phyloP scores from a whole-genome alignment of 2,888 invertebrate species.

The Beris chalybata region DNA sequence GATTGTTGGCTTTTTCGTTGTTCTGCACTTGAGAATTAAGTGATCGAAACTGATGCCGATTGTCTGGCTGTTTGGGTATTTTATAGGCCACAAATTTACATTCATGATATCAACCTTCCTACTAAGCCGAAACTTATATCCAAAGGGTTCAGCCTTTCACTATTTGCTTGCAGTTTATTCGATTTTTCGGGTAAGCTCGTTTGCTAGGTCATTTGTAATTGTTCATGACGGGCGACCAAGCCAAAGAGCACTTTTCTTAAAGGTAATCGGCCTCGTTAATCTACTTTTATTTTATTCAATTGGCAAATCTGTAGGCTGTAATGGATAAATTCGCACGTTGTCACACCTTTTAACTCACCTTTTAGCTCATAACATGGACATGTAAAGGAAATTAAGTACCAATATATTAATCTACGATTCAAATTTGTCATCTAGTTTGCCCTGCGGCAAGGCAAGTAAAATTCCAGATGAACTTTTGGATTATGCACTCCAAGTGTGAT shows the following conservation, averaged over 20 bases:
- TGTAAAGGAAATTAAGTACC: too few relatives aligned
- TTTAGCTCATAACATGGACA: too few relatives aligned
- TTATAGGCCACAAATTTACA: constrained; percentile 16
- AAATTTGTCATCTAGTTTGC: too few relatives aligned
- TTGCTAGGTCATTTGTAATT: constrained; percentile 6
- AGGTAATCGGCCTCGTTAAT: constrained; percentile 18
- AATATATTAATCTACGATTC: too few relatives aligned
- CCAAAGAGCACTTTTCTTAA: not conserved
- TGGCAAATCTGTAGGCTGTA: constrained; percentile 4
- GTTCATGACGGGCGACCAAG: constrained; percentile 4
- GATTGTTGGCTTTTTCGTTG: constrained; percentile 8
- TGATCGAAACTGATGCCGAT: constrained; percentile 31
- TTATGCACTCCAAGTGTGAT: too few relatives aligned
- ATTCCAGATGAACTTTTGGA: too few relatives aligned
- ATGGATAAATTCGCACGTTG: constrained; percentile 13
- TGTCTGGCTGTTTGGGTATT: constrained; percentile 5
- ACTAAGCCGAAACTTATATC: not conserved
- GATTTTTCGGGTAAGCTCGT: not conserved
- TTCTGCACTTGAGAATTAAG: constrained; percentile 22
- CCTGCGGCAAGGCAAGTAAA: too few relatives aligned
- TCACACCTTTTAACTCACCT: constrained; percentile 10
- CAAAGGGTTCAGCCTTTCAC: constrained; percentile 17
- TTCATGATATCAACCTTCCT: not conserved
- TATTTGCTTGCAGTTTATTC: constrained; percentile 6
- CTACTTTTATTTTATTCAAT: constrained; percentile 3